Percentiles rank a stretch among this genome's conserved stretches.
Conservation (phyloP, 2,797 vertebrate species). For the Helostoma temminkii region DNA sequence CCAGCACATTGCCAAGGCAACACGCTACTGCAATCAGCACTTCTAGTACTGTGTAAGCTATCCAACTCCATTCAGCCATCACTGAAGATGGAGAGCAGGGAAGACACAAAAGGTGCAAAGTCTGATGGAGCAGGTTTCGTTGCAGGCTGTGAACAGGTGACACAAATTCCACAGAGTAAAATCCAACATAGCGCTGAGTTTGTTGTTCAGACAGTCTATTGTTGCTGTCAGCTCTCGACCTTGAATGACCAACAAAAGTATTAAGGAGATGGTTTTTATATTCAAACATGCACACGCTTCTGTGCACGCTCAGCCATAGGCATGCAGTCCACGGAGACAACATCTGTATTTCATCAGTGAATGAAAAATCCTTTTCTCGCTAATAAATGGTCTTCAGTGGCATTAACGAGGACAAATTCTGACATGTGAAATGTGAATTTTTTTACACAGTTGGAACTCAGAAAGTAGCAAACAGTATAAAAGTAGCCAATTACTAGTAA, state of each 20-base stretch:
- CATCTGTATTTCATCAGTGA: slow-evolving; percentile 76
- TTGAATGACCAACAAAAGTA: slow-evolving; percentile 30
- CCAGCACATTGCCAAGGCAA: slow-evolving; percentile 87
- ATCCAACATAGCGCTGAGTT: slow-evolving; percentile 42
- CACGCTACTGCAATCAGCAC: slow-evolving; percentile 69
- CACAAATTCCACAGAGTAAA: slow-evolving; percentile 10
- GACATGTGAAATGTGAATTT: neutral
- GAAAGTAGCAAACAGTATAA: neutral
- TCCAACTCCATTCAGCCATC: slow-evolving; percentile 68
- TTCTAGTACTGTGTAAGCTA: slow-evolving; percentile 70
- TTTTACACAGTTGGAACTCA: neutral
- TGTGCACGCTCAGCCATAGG: slow-evolving; percentile 45
- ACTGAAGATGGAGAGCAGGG: slow-evolving; percentile 5
- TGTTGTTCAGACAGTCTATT: neutral
- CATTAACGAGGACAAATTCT: slow-evolving; percentile 8
- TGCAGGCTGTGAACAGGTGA: neutral
- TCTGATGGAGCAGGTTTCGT: slow-evolving; percentile 23
- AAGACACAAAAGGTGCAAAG: neutral
- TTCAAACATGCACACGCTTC: slow-evolving; percentile 41
- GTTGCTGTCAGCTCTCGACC: slow-evolving; percentile 15
- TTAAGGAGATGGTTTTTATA: slow-evolving; percentile 63
- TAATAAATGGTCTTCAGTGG: slow-evolving; percentile 25
- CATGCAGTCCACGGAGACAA: slow-evolving; percentile 55
- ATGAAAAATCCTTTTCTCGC: slow-evolving; percentile 35
- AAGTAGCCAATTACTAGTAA: neutral